Conservation (phyloP, 1,140 invertebrate genomes). For the Hycleus phaleratus region DNA sequence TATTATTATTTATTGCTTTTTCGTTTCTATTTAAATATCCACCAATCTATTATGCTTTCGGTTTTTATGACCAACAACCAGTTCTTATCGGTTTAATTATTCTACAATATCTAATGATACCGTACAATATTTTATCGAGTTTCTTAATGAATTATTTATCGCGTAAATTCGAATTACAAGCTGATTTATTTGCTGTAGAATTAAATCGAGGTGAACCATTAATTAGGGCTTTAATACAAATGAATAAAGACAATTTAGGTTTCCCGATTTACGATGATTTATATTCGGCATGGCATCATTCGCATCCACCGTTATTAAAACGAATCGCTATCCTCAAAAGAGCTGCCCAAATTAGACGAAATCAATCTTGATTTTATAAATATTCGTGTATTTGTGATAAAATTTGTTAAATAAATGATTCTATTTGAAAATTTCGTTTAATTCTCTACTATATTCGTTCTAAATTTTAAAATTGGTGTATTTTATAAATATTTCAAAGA, state of each 20-base stretch:
- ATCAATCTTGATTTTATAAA: too few species aligned
- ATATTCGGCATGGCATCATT: constrained; percentile 90
- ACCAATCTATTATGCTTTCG: constrained; percentile 75
- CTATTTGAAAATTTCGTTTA: too few species aligned
- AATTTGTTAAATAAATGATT: too few species aligned
- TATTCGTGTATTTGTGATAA: too few species aligned
- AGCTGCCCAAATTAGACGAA: neutral
- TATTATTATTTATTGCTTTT: constrained; percentile 82
- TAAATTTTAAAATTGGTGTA: too few species aligned
- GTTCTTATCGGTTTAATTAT: constrained; percentile 88
- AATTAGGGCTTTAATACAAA: constrained; percentile 76
- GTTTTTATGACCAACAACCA: constrained; percentile 74
- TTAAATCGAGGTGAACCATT: constrained; percentile 67
- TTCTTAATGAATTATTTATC: constrained; percentile 61
- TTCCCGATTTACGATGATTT: constrained; percentile 88
- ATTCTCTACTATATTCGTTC: too few species aligned
- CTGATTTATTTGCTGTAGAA: constrained; percentile 83
- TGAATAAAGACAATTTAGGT: constrained; percentile 90
- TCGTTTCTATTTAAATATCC: constrained; percentile 74
- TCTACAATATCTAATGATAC: constrained; percentile 84
- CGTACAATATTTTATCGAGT: constrained; percentile 80
- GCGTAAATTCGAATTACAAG: constrained; percentile 88
- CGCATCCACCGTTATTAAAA: constrained; percentile 93
- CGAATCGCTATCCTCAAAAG: constrained; percentile 53
- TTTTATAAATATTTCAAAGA: too few species aligned